A percentile compares a stretch with the other conserved stretches of the same genome.
Evolutionary conservation across 2,888 invertebrate species (phyloP).

Genomic region (Anorthoa munda): DNA sequence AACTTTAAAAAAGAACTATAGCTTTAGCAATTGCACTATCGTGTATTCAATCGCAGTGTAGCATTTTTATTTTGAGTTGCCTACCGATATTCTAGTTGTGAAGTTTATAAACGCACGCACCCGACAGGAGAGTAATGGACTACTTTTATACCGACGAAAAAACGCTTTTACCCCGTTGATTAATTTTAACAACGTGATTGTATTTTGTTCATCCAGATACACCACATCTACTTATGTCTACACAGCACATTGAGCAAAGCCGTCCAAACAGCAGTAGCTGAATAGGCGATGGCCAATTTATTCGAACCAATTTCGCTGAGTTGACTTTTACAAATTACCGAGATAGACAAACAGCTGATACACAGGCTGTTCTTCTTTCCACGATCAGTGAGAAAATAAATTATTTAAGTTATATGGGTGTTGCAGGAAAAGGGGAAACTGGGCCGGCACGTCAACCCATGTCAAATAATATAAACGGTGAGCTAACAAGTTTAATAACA

Average conservation of each 20-base stretch:
- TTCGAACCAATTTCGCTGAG: slow-evolving; percentile 59
- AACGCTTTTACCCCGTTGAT: neutral
- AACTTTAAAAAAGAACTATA: too few relatives aligned
- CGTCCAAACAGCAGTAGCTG: slow-evolving; percentile 31
- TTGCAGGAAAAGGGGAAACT: slow-evolving; percentile 49
- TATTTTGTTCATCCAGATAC: neutral
- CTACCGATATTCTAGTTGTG: neutral
- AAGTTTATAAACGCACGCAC: neutral
- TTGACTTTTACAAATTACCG: slow-evolving; percentile 63
- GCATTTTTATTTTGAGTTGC: neutral
- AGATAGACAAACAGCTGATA: slow-evolving; percentile 58
- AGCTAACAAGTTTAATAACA: slow-evolving; percentile 68
- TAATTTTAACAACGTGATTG: neutral
- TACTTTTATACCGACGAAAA: neutral
- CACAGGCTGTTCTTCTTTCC: slow-evolving; percentile 46
- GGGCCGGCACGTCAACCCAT: slow-evolving; percentile 68
- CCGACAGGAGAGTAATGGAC: neutral
- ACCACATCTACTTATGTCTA: neutral
- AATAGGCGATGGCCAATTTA: slow-evolving; percentile 47
- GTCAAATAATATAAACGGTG: slow-evolving; percentile 68
- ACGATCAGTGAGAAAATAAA: slow-evolving; percentile 53
- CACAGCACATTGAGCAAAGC: slow-evolving; percentile 7
- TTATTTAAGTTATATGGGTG: slow-evolving; percentile 58
- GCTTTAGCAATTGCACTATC: too few relatives aligned
- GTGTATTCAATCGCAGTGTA: neutral